These are phyloP conservation scores for Cosmia trapezina DNA, from an alignment of 2,888 invertebrate species.

Conservation along the genomic window DNA sequence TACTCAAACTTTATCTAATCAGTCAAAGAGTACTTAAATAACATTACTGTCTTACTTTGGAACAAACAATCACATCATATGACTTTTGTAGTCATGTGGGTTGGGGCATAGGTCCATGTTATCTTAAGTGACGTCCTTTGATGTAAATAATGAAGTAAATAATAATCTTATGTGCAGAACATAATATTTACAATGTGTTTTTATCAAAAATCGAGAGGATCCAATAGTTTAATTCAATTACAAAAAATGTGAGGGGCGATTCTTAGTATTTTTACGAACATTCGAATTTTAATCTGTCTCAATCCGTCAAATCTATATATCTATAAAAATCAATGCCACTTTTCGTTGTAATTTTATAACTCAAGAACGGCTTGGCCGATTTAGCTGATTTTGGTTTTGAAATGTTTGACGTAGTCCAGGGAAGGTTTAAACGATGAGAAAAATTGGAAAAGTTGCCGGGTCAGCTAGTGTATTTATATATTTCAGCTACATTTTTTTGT, in stretches of 20 bases:
- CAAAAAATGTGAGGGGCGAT: not conserved
- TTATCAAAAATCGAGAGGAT: not conserved
- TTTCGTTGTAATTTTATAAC: no score
- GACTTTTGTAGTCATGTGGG: slow-evolving; percentile 38
- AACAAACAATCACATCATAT: slow-evolving; percentile 41
- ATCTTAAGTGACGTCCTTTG: slow-evolving; percentile 23
- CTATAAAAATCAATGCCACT: no score
- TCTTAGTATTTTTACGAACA: not conserved
- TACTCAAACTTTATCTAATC: slow-evolving; percentile 43
- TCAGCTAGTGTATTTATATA: not conserved
- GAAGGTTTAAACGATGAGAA: no score
- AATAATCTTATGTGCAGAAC: not conserved
- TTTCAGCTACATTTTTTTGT: not conserved
- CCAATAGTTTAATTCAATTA: not conserved
- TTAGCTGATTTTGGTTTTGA: no score
- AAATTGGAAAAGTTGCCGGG: no score
- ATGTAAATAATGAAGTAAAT: not conserved
- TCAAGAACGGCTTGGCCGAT: no score
- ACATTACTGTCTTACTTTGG: slow-evolving; percentile 9
- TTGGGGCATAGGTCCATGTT: slow-evolving; percentile 40
- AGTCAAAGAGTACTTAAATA: slow-evolving; percentile 19
- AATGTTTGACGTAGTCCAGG: no score
- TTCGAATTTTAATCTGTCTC: not conserved
- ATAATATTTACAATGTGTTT: not conserved
- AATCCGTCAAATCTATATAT: not conserved